These are phyloP conservation scores for Diarsia dahlii DNA, from an alignment of 2,888 invertebrate species.

Conservation along the genomic window DNA sequence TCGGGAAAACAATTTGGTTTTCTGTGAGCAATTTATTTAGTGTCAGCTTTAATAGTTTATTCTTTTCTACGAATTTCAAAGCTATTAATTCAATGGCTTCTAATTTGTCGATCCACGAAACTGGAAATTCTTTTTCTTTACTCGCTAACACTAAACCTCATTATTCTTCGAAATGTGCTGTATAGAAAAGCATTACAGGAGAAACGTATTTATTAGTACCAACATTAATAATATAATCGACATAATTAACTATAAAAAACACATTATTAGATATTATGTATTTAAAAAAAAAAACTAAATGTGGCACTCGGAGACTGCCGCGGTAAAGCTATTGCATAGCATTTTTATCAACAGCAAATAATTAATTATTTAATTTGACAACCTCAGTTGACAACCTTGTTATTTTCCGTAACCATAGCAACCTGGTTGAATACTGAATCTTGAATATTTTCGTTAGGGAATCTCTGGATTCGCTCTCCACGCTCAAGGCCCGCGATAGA, in stretches of 20 bases:
- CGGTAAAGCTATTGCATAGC: no score
- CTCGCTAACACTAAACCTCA: background rate
- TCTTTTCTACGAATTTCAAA: conserved; percentile 47
- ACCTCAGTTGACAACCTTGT: no score
- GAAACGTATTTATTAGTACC: background rate
- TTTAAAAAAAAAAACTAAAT: no score
- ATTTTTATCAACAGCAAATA: no score
- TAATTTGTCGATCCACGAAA: conserved; percentile 37
- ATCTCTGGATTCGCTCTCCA: no score
- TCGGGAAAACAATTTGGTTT: conserved; percentile 53
- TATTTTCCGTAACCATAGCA: no score
- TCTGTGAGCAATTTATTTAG: conserved; percentile 46
- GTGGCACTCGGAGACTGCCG: no score
- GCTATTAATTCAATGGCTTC: conserved; percentile 36
- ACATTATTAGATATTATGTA: no score
- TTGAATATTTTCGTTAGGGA: no score
- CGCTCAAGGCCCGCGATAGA: no score
- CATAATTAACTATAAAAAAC: background rate
- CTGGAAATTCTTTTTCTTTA: conserved; percentile 28
- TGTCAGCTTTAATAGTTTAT: conserved; percentile 50
- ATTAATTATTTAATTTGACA: no score
- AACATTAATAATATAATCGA: background rate
- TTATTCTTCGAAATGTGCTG: background rate
- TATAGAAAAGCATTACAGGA: background rate
- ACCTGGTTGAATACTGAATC: no score